Evolutionary conservation across 64 coral and sea anemone species (phyloP), one percentile per base, ranked within the genome.

Genomic region (Montipora cactus): DNA sequence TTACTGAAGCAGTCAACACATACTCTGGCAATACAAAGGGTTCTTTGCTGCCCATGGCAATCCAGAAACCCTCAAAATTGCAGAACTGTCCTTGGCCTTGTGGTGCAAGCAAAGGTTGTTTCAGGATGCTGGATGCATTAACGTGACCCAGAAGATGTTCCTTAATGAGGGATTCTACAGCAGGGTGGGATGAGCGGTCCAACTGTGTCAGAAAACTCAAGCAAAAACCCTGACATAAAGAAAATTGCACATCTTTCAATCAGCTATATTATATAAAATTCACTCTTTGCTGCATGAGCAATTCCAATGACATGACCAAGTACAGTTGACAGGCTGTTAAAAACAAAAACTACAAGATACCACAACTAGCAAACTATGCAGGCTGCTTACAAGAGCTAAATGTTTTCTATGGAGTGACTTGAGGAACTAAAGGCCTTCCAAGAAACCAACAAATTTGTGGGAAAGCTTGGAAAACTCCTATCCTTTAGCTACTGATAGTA

Each of bases 41-140:
- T 53, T 96, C 94, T 19, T 91, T 79, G 66, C 89, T 90, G 7
- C 98, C 98, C 44, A 75, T 74, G 10, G 90, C 89, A 10, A 99
- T 91, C 98, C 98, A 99, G 75, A 96, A 96, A 57, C 98, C 98
- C 87, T 99, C 95, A 93, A 99, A 99, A 70, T 87, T 96, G 74
- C 72, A 23, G 76, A 82, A 99, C 21, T 89, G 61, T 84, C 90
- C 88, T 3, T 71, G 52, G 5, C 87, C 74, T 37, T 76, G 74
- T 23, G 98, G 98, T 49, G 62, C 81, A 13, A 78, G 84, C 7
- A 99, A 47, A 5, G 98, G 98, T 49, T 99, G 98, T 23, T 94
- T 94, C 15, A 99, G 48, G 9, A 99, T 83, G 55, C 95, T 96
- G 44, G 64, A 82, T 9, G 89, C 92, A 85, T 99, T 99, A 11